phyloP scores from a whole-genome alignment of 2,888 invertebrate genomes.

The Drosophila subsilvestris region DNA sequence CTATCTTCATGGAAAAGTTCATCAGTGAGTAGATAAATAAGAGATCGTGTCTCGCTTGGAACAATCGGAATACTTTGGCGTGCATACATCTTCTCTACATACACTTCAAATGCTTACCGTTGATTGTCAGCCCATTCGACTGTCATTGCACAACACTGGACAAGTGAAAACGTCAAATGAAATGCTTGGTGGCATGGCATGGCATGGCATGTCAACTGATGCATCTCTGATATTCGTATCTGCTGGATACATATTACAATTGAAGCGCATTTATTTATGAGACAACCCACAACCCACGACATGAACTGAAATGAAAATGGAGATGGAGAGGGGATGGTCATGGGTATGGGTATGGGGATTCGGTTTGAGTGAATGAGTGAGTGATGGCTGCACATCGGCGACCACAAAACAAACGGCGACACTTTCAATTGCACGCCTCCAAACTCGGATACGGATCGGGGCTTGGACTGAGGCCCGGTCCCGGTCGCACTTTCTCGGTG shows the following conservation, averaged over 20 bases:
- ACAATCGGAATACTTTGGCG: neutral
- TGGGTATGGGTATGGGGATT: slow-evolving; percentile 3
- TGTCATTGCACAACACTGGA: slow-evolving; percentile 25
- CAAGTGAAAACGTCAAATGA: slow-evolving; percentile 30
- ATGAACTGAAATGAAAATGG: slow-evolving; percentile 6
- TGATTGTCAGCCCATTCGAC: slow-evolving; percentile 1
- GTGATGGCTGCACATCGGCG: slow-evolving; percentile 67
- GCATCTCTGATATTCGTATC: slow-evolving; percentile 15
- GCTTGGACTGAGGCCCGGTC: slow-evolving; percentile 15
- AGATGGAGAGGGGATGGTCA: neutral
- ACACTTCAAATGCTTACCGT: neutral
- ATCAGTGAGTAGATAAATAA: neutral
- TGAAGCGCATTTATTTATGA: slow-evolving; percentile 61
- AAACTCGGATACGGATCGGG: slow-evolving; percentile 40
- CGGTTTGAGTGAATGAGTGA: slow-evolving; percentile 33
- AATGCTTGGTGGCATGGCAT: slow-evolving; percentile 21
- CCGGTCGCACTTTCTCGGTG: slow-evolving; percentile 35
- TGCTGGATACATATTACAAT: slow-evolving; percentile 51
- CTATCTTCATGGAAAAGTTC: neutral
- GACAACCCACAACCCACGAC: slow-evolving; percentile 30
- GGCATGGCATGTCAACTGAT: slow-evolving; percentile 29
- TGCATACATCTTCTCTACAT: neutral
- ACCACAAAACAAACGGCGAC: slow-evolving; percentile 56
- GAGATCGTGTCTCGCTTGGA: neutral
- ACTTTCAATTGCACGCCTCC: slow-evolving; percentile 75